phyloP scores from a whole-genome alignment of 1,140 invertebrate species.

The Hesperophylax magnus region DNA sequence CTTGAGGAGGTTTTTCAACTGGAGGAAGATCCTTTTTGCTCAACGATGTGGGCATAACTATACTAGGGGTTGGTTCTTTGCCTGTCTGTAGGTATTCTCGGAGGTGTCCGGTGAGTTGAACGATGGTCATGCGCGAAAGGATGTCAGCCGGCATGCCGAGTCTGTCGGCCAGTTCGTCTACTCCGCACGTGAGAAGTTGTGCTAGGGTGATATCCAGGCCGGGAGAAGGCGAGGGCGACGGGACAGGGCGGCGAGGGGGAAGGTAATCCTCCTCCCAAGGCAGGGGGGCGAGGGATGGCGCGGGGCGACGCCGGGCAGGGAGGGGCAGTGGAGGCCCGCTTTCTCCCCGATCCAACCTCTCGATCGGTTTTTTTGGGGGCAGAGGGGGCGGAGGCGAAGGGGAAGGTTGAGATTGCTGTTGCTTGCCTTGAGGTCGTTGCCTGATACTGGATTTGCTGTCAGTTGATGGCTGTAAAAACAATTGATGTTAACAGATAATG shows the following conservation, averaged over 20 bases:
- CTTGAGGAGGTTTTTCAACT: slow-evolving; percentile 57
- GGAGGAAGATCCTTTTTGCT: slow-evolving; percentile 2
- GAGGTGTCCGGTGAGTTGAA: slow-evolving; percentile 85
- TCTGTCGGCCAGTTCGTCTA: slow-evolving; percentile 82
- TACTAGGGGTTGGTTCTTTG: slow-evolving; percentile 55
- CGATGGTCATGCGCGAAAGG: slow-evolving; percentile 87
- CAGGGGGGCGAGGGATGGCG: slow-evolving; percentile 67
- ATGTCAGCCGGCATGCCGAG: slow-evolving; percentile 82
- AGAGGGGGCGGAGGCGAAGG: slow-evolving; percentile 83
- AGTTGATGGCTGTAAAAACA: slow-evolving; percentile 46
- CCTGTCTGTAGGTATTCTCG: slow-evolving; percentile 75
- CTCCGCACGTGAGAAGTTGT: slow-evolving; percentile 84
- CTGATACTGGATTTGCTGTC: slow-evolving; percentile 60
- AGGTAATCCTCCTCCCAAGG: slow-evolving; percentile 77
- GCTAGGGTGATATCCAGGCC: slow-evolving; percentile 81
- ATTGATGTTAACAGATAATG: background rate
- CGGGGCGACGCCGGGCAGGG: slow-evolving; percentile 71
- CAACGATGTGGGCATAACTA: too few relatives aligned
- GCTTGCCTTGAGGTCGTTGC: slow-evolving; percentile 62
- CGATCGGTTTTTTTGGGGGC: slow-evolving; percentile 83
- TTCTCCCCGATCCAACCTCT: slow-evolving; percentile 59
- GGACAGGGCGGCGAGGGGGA: slow-evolving; percentile 65
- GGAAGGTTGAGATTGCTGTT: slow-evolving; percentile 72
- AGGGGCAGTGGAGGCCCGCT: slow-evolving; percentile 77
- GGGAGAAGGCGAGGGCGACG: slow-evolving; percentile 60